Evolutionary conservation across 1,140 invertebrate species (phyloP), one percentile per base, ranked within the genome.

Genomic region (Trichomalopsis sarcophagae): DNA sequence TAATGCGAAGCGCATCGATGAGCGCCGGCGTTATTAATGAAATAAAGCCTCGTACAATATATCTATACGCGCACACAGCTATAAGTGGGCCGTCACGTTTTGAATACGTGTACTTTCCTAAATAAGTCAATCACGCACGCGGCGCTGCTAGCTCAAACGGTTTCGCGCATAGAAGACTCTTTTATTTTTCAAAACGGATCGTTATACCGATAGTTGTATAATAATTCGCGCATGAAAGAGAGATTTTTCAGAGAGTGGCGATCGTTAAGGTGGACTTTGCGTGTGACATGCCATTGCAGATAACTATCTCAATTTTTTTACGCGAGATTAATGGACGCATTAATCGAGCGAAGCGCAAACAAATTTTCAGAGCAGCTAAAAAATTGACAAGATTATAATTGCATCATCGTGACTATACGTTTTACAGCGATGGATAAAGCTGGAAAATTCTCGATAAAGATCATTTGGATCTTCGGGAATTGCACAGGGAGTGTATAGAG

Each of bases 281-380:
- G 33, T 74, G 73, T 36, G 40, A n/a, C 73, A 36, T 40, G 73
- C 73, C 33, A 74, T 74, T 74, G 33, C 33, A 74, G 73, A 74
- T 74, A 74, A 74, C 3, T 21, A 74, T 74, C 73, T 4, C 9
- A 40, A 10, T 17, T 62, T 74, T 36, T 74, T 74, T 40, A 74
- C 33, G 2, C 33, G 30, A 17, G 30, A 17, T 36, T 40, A 74
- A 74, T 74, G 30, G 30, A 33, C 21, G 73, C 73, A 40, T 6
- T 74, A 74, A 74, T 74, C 33, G 30, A 36, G 36, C 40, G 44
- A n/a, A 21, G 55, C 47, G 47, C 17, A n/a, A 62, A 62, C 17
- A 21, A 7, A 44, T 44, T 3, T 62, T 62, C 21, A 62, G 55
- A 62, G 14, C 17, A 62, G 55, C 21, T 50, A 50, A 10, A 44